Base-by-base conservation (phyloP, 2,113 vertebrate genomes). In the Phocoena phocoena region DNA sequence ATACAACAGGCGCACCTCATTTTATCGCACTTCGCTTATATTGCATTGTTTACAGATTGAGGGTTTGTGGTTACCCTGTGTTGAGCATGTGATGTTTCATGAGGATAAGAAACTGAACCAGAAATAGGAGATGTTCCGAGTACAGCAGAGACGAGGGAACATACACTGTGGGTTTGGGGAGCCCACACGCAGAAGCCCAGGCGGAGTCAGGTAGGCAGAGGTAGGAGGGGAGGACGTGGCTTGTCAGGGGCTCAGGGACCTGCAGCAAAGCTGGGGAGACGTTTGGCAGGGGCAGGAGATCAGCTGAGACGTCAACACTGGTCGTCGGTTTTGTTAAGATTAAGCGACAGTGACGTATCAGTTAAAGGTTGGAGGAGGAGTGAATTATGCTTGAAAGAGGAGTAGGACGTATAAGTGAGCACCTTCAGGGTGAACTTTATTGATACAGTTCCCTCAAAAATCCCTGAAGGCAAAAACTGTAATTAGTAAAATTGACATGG, bases 231-330 rank as follows among this genome's bases (percentile, higher is more conserved):
- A 26, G 58, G 9, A 18, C 31, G 20, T 36, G 68, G n/a, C 18
- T 11, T 2, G 60, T 23, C 62, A 63, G 11, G n/a, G 50, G 28
- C 11, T 28, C 6, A 14, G 17, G 60, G 88, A 3, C 2, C 13
- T 9, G 11, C 0, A 0, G 18, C 28, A 18, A 0, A 33, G 36
- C 60, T 31, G 63, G 63, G 28, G 62, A 14, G 17, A 3, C 28
- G 1, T 0, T 6, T 10, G 3, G 25, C 31, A 0, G 18, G 38
- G 60, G 15, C 12, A 20, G 10, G 2, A 33, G 50, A 9, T 9
- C 28, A 13, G 77, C 44, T 1, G 15, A 21, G 63, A 31, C 6
- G 10, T 8, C 0, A 76, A 14, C 28, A 6, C 33, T 1, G 0
- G 33, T 23, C 11, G 67, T 68, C 62, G 25, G 44, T 6, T 53